These are phyloP conservation scores for Margaritifera margaritifera DNA, from an alignment of 2,888 invertebrate species.

Conservation along the genomic window DNA sequence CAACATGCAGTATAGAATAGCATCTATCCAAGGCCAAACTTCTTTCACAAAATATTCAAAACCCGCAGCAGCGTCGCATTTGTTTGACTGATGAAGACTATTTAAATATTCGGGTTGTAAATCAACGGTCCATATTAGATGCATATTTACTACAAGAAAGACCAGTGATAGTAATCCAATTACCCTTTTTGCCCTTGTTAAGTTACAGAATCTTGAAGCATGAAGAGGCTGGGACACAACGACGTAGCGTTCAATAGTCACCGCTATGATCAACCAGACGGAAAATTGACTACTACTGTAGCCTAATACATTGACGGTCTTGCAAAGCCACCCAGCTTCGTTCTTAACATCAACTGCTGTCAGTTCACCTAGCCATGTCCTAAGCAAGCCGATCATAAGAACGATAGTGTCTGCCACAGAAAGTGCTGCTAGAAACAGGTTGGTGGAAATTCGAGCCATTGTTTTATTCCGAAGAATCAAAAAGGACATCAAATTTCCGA, in stretches of 20 bases:
- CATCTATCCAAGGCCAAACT: constrained; percentile 70
- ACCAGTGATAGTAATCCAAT: constrained; percentile 50
- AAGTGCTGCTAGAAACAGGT: constrained; percentile 67
- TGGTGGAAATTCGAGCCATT: constrained; percentile 69
- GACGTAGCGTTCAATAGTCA: constrained; percentile 68
- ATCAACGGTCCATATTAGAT: constrained; percentile 65
- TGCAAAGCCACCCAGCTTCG: constrained; percentile 61
- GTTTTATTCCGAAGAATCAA: constrained; percentile 63
- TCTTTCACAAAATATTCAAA: constrained; percentile 43
- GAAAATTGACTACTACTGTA: constrained; percentile 67
- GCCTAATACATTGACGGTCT: constrained; percentile 56
- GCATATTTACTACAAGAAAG: constrained; percentile 59
- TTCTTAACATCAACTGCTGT: constrained; percentile 59
- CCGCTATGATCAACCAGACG: constrained; percentile 70
- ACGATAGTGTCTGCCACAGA: constrained; percentile 68
- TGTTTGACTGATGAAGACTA: constrained; percentile 23
- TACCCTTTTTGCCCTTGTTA: constrained; percentile 56
- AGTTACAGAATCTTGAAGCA: constrained; percentile 62
- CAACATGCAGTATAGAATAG: constrained; percentile 64
- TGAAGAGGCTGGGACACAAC: constrained; percentile 68
- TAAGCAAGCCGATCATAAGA: constrained; percentile 65
- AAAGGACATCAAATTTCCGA: constrained; percentile 69
- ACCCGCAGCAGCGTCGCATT: constrained; percentile 38
- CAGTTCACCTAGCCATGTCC: constrained; percentile 66
- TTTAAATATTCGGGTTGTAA: constrained; percentile 24